A percentile compares a stretch with the other conserved stretches of the same genome.
Conservation (phyloP, 2,113 vertebrate species). For the Peromyscus maniculatus region DNA sequence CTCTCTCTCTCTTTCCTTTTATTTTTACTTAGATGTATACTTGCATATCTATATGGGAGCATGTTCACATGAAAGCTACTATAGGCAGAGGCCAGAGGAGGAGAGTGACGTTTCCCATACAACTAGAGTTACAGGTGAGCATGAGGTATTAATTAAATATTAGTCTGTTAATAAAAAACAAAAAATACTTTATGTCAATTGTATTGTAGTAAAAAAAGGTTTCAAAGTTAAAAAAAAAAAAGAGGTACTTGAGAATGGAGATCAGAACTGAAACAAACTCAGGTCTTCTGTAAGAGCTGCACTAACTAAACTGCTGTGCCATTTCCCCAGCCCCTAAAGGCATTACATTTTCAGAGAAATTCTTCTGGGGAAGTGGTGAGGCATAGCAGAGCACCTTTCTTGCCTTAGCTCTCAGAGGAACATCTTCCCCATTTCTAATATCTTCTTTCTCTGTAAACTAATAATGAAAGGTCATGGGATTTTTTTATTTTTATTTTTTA, state of each 20-base stretch:
- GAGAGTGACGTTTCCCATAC: neutral
- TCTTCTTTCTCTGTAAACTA: constrained; percentile 51
- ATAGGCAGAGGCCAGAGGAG: neutral
- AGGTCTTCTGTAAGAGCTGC: neutral
- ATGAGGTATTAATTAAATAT: neutral
- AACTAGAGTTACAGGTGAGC: neutral
- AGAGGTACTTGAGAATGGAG: neutral
- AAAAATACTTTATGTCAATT: too few species aligned
- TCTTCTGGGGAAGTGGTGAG: neutral
- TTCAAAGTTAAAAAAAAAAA: too few species aligned
- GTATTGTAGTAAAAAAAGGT: too few species aligned
- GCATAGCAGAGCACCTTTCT: neutral
- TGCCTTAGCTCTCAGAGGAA: constrained; percentile 43
- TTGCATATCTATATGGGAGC: neutral
- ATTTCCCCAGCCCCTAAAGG: neutral
- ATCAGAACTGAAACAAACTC: neutral
- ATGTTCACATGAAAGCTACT: neutral
- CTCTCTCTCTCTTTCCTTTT: neutral
- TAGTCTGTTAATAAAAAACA: too few species aligned
- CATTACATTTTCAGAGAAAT: neutral
- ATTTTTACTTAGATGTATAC: neutral
- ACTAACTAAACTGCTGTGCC: neutral
- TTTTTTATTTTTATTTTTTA: neutral
- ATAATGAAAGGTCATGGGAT: constrained; percentile 44
- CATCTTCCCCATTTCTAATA: constrained; percentile 25